Base-by-base conservation (phyloP, 2,888 invertebrate genomes). In the Allygus modestus region DNA sequence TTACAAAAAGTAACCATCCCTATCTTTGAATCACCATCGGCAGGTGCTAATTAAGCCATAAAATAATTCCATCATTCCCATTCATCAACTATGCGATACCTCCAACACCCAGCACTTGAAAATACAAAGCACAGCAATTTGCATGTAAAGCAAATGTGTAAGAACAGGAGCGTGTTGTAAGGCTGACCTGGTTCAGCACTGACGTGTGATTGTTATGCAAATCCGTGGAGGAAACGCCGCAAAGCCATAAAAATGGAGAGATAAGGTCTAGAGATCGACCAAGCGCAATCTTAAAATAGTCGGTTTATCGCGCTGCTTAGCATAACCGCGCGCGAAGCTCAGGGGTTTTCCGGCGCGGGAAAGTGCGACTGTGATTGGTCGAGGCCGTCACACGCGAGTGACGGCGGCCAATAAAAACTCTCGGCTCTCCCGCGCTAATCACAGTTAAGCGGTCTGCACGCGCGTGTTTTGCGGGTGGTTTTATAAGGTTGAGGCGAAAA, bases 221-320 rank as follows among this genome's bases (percentile, higher is more conserved):
- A 77, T 77, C 26, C 77, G 28, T 7, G 28, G 41, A 71, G 71
- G 43, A 75, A 75, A 75, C 77, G 77, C 77, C 51, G 77, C 77
- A 77, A 51, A 77, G 77, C 79, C 58, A 79, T 79, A 58, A 54
- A 79, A 79, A 79, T 54, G 54, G 28, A n/a, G 23, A 79, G 79
- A 58, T 51, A 79, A 58, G n/a, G 58, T 37, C 33, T 31, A 0
- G 58, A 37, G 46, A 77, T 77, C 43, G 28, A 46, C 43, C 46
- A 77, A 79, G 79, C 79, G 79, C 79, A 37, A 79, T 79, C 79
- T 77, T 77, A 79, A 28, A 79, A 79, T 37, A 51, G 58, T 12
- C 58, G 33, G n/a, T 51, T 77, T 77, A 77, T 77, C 43, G 46
- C 4, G 20, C 58, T 37, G 37, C 20, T 58, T 58, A 54, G 58